Percentiles rank a stretch among this genome's conserved stretches.
phyloP scores from a whole-genome alignment of 2,888 invertebrate genomes.

The Xylocampa areola region DNA sequence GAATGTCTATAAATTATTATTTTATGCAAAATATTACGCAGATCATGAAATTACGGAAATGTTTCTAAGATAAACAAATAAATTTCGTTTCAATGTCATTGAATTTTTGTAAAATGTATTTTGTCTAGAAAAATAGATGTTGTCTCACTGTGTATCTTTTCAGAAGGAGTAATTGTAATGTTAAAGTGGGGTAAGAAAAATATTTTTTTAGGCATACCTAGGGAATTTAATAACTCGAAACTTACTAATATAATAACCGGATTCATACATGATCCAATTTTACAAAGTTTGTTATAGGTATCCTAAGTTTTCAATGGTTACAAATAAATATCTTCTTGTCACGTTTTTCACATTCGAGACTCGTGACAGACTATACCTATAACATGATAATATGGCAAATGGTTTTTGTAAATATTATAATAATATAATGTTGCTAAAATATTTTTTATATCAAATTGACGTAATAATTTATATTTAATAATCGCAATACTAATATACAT shows the following conservation, averaged over 20 bases:
- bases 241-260: too few relatives aligned
- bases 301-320: too few relatives aligned
- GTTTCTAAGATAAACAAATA: conserved; percentile 7
- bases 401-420: conserved; percentile 1
- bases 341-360: conserved; percentile 13
- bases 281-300: too few relatives aligned
- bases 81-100: conserved; percentile 11
- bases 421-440: conserved; percentile 1
- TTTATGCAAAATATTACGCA: neutral
- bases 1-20: conserved; percentile 9
- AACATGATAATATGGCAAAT: conserved; percentile 28
- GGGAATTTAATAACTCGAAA: too few relatives aligned
- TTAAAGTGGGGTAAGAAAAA: too few relatives aligned
- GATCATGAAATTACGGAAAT: conserved; percentile 9
- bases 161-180: neutral
- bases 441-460: neutral
- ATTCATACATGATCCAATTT: too few relatives aligned
- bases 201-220: neutral
- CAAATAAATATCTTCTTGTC: conserved; percentile 20
- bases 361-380: conserved; percentile 41
- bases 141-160: conserved; percentile 5
- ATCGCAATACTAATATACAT: too few relatives aligned
- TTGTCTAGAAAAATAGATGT: neutral
- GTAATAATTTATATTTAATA: neutral
- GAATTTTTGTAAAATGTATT: conserved; percentile 1